Conservation (phyloP, 2,113 vertebrate species). For the Entelurus aequoreus region DNA sequence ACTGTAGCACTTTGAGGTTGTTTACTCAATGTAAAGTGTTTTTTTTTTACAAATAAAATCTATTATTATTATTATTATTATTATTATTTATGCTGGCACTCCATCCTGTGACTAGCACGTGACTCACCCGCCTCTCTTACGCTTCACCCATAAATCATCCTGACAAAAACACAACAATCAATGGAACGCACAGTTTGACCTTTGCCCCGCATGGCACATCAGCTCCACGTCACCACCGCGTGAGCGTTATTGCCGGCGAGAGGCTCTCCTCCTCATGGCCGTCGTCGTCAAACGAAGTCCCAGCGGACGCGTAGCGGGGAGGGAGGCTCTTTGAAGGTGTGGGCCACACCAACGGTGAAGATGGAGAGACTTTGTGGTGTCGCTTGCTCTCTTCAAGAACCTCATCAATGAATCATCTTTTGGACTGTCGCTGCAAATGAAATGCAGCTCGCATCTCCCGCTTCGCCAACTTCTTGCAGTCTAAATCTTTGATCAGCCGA, state of each 20-base stretch:
- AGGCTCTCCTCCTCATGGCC: constrained; percentile 8
- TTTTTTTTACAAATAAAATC: too few relatives aligned
- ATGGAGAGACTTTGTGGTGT: constrained; percentile 38
- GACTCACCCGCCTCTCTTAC: background rate
- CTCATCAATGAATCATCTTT: constrained; percentile 40
- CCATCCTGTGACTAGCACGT: background rate
- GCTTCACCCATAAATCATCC: background rate
- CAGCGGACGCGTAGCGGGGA: constrained; percentile 6
- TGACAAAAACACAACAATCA: constrained; percentile 6
- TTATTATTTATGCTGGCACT: too few relatives aligned
- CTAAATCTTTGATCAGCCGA: constrained; percentile 39
- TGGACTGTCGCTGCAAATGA: constrained; percentile 39
- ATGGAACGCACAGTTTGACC: constrained; percentile 3
- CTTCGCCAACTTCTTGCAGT: constrained; percentile 27
- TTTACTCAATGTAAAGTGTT: too few relatives aligned
- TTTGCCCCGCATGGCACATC: constrained; percentile 1
- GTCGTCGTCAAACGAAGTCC: constrained; percentile 31
- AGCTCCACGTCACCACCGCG: background rate
- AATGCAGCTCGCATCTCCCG: constrained; percentile 30
- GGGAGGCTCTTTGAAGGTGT: background rate
- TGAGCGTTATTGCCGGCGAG: constrained; percentile 15
- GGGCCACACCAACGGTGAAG: constrained; percentile 7
- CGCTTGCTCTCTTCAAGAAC: constrained; percentile 42
- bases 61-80: too few relatives aligned
- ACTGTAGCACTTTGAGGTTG: too few relatives aligned